phyloP scores from a whole-genome alignment of 2,888 invertebrate species.

The Drosophila mercatorum region DNA sequence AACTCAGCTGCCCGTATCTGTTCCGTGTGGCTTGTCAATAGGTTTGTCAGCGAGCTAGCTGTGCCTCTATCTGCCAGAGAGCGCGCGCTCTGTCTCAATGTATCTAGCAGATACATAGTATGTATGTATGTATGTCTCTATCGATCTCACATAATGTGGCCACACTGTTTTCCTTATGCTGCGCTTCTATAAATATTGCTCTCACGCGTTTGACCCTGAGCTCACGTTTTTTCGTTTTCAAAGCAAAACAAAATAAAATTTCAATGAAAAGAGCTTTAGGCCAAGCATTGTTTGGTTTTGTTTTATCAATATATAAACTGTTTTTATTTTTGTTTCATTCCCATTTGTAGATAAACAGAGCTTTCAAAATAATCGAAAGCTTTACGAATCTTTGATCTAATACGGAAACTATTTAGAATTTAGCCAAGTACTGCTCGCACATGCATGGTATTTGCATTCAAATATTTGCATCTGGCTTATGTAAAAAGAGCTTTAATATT shows the following conservation, averaged over 20 bases:
- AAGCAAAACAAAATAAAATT: conserved; percentile 10
- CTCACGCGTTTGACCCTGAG: conserved; percentile 40
- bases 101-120: conserved; percentile 59
- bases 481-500: neutral
- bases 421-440: no score
- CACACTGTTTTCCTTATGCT: conserved; percentile 12
- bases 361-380: neutral
- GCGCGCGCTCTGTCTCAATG: conserved; percentile 29
- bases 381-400: neutral
- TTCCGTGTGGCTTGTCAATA: conserved; percentile 78
- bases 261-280: conserved; percentile 7
- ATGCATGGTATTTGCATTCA: no score
- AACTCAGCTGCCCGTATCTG: conserved; percentile 75
- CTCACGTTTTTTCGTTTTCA: conserved; percentile 6
- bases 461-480: no score
- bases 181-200: conserved; percentile 7
- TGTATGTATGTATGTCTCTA: conserved; percentile 6
- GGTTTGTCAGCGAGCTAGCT: conserved; percentile 59
- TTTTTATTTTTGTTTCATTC: neutral
- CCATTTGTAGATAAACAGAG: neutral
- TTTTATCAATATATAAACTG: neutral
- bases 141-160: conserved; percentile 6
- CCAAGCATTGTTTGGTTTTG: neutral
- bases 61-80: conserved; percentile 41
- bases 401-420: neutral